Conservation (phyloP, 2,797 vertebrate species). For the Mionectes olivaceus region DNA sequence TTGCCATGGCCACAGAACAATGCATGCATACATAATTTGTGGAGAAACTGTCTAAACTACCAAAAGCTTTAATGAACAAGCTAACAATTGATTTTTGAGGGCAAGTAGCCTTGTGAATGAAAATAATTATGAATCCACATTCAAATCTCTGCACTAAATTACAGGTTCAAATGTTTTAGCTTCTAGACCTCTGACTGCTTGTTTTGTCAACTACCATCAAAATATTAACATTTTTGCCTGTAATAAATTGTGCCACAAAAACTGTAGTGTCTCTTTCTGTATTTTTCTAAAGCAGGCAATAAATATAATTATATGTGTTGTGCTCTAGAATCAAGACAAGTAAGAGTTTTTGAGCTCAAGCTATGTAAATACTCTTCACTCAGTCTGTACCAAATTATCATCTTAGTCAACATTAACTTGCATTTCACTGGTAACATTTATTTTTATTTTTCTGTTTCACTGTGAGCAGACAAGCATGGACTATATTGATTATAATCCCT, state of each 20-base stretch:
- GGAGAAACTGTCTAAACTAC: conserved; percentile 18
- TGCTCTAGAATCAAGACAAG: not conserved
- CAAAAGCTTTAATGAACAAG: conserved; percentile 28
- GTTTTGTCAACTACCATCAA: not conserved
- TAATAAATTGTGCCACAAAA: not conserved
- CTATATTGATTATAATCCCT: not conserved
- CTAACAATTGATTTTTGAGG: conserved; percentile 27
- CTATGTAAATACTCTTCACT: not conserved
- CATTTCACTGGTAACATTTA: not conserved
- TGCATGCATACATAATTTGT: not conserved
- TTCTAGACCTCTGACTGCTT: not conserved
- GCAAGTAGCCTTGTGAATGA: not conserved
- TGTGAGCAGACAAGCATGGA: not conserved
- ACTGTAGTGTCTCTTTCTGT: not conserved
- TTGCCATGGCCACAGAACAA: conserved; percentile 2
- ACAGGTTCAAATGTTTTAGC: conserved; percentile 15
- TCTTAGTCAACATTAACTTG: not conserved
- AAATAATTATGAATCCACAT: conserved; percentile 11
- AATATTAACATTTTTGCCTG: not conserved
- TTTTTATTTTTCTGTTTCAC: not conserved
- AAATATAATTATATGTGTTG: not conserved
- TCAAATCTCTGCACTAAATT: conserved; percentile 9
- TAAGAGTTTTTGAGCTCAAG: not conserved
- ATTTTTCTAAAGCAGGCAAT: not conserved
- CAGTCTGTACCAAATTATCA: not conserved